Conservation (phyloP, 2,888 invertebrate species). For the Octodonta nipae region DNA sequence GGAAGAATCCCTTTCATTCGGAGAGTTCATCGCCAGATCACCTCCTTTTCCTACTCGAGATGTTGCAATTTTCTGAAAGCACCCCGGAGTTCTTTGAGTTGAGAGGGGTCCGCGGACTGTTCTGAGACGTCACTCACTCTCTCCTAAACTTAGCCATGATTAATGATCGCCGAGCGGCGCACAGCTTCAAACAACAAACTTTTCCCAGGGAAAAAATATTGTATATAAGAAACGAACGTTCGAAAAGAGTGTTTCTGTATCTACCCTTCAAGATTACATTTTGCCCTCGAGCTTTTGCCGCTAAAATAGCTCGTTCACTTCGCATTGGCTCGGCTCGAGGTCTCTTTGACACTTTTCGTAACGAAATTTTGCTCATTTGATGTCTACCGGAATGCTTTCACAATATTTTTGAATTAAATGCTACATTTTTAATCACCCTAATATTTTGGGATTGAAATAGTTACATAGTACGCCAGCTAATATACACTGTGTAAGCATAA, state of each 20-base stretch:
- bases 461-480: too few species aligned
- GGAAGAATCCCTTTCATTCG: conserved; percentile 24
- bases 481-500: too few species aligned
- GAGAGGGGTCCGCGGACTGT: conserved; percentile 27
- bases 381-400: too few species aligned
- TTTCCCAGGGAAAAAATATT: conserved; percentile 46
- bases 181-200: conserved; percentile 50
- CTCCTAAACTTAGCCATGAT: conserved; percentile 42
- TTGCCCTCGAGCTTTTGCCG: too few species aligned
- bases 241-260: conserved; percentile 37
- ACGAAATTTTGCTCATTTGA: too few species aligned
- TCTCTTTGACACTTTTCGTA: too few species aligned
- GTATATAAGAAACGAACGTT: conserved; percentile 37
- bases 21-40: conserved; percentile 29
- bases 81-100: conserved; percentile 34
- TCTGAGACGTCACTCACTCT: conserved; percentile 39
- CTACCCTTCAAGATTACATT: conserved; percentile 38
- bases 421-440: too few species aligned
- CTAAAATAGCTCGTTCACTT: too few species aligned
- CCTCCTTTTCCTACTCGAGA: conserved; percentile 28
- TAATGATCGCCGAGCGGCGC: conserved; percentile 40
- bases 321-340: too few species aligned
- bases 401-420: too few species aligned
- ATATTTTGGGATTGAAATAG: too few species aligned
- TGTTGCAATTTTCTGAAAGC: conserved; percentile 39